These are phyloP conservation scores for Schizotus pectinicornis DNA, from an alignment of 2,888 invertebrate species.

Conservation along the genomic window DNA sequence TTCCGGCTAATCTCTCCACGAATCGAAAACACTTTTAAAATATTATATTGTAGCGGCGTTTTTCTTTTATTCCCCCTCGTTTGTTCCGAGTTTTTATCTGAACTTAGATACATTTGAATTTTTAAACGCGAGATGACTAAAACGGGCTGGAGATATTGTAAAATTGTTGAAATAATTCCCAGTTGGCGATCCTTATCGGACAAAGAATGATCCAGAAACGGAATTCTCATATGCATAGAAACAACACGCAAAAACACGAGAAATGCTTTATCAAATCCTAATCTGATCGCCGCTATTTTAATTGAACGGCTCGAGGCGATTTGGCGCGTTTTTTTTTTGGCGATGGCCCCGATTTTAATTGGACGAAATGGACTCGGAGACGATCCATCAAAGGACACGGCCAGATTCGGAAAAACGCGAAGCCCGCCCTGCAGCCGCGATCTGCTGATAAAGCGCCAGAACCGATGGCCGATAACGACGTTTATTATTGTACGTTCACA, in stretches of 20 bases:
- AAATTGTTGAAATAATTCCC: conserved; percentile 44
- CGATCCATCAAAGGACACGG: not conserved
- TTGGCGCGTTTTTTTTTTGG: not conserved
- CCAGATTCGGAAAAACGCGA: conserved; percentile 4
- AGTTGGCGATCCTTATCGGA: conserved; percentile 35
- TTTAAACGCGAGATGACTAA: conserved; percentile 42
- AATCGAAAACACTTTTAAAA: conserved; percentile 42
- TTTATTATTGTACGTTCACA: conserved; percentile 23
- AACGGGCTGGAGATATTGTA: conserved; percentile 41
- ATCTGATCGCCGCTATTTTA: conserved; percentile 28
- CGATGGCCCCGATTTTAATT: conserved; percentile 8
- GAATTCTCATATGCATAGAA: conserved; percentile 36
- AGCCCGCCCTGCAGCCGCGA: conserved; percentile 21
- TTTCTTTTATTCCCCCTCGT: conserved; percentile 38
- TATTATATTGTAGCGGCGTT: conserved; percentile 39
- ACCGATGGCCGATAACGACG: conserved; percentile 32
- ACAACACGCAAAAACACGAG: conserved; percentile 31
- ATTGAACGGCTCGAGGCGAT: conserved; percentile 17
- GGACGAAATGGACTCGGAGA: conserved; percentile 2
- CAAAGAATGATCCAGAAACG: conserved; percentile 39
- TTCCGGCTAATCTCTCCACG: conserved; percentile 39
- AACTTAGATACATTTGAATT: conserved; percentile 41
- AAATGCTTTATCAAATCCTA: conserved; percentile 23
- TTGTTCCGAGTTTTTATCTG: conserved; percentile 36
- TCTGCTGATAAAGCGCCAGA: conserved; percentile 30